Base-by-base conservation (phyloP, 2,888 invertebrate genomes). In the Sphinx pinastri region DNA sequence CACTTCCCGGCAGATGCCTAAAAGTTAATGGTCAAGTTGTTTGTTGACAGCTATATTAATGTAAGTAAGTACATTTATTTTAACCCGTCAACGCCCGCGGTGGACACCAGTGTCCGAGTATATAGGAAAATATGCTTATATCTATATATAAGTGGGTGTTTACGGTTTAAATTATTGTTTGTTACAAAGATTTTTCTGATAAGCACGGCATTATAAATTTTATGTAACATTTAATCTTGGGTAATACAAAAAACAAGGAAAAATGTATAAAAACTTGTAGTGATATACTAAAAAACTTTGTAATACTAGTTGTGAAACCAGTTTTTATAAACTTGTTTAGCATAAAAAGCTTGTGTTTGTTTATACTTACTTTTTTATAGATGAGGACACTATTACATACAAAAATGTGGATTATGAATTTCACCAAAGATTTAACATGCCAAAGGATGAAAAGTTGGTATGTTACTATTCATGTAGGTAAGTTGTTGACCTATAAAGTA, bases 401-500 rank as follows among this genome's bases (percentile, higher is more conserved):
- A 97, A 96, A 93, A 95, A 95, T 80, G 96, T 97, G 55, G 95
- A 96, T 31, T 96, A 96, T 79, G 97, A 97, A 88, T 99, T 99
- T 88, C 96, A 97, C 81, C 96, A 97, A 85, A 94, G 98, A 77
- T 99, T 99, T 90, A 96, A 96, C 82, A 96, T 99, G 95, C 97
- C 98, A 1, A 96, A 96, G 80, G 98, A 99, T 84, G 99, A 99
- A 86, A 99, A 98, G 88, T 95, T 99, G 78, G 99, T 99, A 14
- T 99, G 98, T 90, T 99, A 98, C 86, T 98, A 98, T 88, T 97
- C 98, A 14, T 98, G 98, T 95, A 97, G 97, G 99, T 99, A 95
- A 91, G 92, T 81, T 69, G 8, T 59, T n/a, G 3, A 31, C 16
- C 38, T n/a, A 54, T 13, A 13, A 69, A 38, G 58, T 52, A 16